These are phyloP conservation scores for Selene dorsalis DNA, from an alignment of 2,797 vertebrate genomes.

Conservation along the genomic window DNA sequence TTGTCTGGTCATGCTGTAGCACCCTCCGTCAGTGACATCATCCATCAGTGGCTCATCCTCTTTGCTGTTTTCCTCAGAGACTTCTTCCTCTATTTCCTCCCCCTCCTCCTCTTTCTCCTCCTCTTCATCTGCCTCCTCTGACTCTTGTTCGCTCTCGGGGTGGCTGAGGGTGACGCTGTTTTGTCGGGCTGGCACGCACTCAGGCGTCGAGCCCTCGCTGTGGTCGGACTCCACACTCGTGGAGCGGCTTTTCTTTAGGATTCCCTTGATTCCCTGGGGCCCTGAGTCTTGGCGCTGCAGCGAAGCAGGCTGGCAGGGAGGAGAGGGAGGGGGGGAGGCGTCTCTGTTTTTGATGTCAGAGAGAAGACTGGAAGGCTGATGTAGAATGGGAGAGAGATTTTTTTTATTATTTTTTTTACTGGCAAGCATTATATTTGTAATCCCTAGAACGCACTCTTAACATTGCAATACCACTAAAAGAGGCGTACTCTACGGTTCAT, in stretches of 20 bases:
- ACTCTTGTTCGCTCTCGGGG: conserved; percentile 64
- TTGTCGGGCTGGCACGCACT: conserved; percentile 45
- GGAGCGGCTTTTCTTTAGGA: conserved; percentile 85
- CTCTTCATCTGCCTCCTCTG: conserved; percentile 31
- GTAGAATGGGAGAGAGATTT: neutral
- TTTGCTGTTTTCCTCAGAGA: conserved; percentile 55
- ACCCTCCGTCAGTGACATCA: conserved; percentile 64
- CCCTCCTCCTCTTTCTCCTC: conserved; percentile 27
- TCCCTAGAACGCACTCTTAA: conserved; percentile 22
- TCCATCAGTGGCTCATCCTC: conserved; percentile 66
- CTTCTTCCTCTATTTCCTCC: conserved; percentile 44
- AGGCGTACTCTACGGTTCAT: neutral
- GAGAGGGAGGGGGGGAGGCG: conserved; percentile 50
- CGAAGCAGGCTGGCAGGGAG: conserved; percentile 31
- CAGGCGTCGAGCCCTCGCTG: conserved; percentile 61
- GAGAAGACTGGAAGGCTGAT: conserved; percentile 50
- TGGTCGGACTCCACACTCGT: conserved; percentile 80
- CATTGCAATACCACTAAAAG: neutral
- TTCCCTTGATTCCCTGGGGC: conserved; percentile 80
- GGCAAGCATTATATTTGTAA: conserved; percentile 22
- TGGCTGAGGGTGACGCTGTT: conserved; percentile 74
- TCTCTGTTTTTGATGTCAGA: conserved; percentile 52
- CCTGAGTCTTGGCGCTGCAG: conserved; percentile 82
- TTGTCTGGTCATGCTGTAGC: conserved; percentile 35
- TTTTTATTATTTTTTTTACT: neutral